Evolutionary conservation across 2,888 invertebrate genomes (phyloP).

Genomic region (Andrena minutula): DNA sequence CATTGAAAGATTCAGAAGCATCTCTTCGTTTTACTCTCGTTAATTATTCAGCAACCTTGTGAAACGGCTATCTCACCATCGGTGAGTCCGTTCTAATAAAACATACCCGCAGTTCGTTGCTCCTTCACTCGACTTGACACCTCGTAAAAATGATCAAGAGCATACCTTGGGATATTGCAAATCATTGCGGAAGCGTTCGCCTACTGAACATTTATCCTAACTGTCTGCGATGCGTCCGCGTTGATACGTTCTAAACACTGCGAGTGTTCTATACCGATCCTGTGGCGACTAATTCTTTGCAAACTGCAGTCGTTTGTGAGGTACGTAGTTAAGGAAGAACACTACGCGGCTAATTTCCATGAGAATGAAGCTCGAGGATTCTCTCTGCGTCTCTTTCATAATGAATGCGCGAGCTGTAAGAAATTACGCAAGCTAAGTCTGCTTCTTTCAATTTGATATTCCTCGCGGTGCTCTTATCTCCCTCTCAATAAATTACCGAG

Average conservation of each 20-base stretch:
- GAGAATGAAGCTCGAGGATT: neutral
- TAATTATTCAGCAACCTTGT: slow-evolving; percentile 43
- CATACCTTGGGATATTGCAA: too few species aligned
- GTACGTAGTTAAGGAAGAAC: neutral
- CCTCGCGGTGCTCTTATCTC: slow-evolving; percentile 19
- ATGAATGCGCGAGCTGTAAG: neutral
- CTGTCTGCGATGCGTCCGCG: too few species aligned
- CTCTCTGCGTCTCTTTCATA: slow-evolving; percentile 3
- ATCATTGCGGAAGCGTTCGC: too few species aligned
- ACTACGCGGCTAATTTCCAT: slow-evolving; percentile 2
- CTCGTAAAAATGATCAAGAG: too few species aligned
- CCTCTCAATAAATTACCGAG: slow-evolving; percentile 43
- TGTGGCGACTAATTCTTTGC: neutral
- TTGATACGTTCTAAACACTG: neutral
- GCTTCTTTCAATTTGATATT: slow-evolving; percentile 18
- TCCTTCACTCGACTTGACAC: too few species aligned
- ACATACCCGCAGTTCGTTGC: slow-evolving; percentile 13
- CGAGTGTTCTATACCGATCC: neutral
- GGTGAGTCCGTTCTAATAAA: slow-evolving; percentile 19
- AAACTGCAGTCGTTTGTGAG: neutral
- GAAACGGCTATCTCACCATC: slow-evolving; percentile 27
- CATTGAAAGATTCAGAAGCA: slow-evolving; percentile 25
- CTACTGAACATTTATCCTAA: too few species aligned
- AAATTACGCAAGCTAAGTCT: neutral
- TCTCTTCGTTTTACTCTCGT: slow-evolving; percentile 15